A percentile compares a stretch with the other conserved stretches of the same genome.
phyloP scores from a whole-genome alignment of 2,888 invertebrate species.

The Synergus japonicus region DNA sequence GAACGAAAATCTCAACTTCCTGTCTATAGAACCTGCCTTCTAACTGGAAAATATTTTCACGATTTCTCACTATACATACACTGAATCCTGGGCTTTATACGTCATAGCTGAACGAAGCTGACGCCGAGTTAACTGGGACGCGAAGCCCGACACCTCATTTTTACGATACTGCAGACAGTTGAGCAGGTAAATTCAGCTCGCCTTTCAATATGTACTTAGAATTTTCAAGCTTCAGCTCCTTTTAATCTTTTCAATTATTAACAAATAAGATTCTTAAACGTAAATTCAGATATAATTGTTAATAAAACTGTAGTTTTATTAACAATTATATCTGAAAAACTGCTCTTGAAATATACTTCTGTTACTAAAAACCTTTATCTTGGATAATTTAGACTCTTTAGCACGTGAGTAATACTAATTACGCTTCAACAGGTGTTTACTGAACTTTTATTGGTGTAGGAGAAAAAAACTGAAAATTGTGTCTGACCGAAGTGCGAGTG shows the following conservation, averaged over 20 bases:
- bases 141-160: conserved; percentile 29
- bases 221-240: background rate
- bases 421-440: background rate
- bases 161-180: background rate
- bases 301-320: background rate
- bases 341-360: background rate
- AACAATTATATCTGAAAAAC: too few relatives aligned
- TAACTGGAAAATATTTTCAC: conserved; percentile 30
- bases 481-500: background rate
- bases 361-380: background rate
- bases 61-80: conserved; percentile 5
- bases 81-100: conserved; percentile 12
- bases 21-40: background rate
- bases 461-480: background rate
- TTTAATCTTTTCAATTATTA: background rate
- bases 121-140: conserved; percentile 30
- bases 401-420: background rate
- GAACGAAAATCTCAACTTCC: conserved; percentile 17
- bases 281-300: background rate
- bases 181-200: background rate
- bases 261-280: background rate
- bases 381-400: background rate
- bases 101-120: conserved; percentile 33
- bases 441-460: background rate
- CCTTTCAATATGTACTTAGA: background rate